These are phyloP conservation scores for Cryptotermes secundus DNA, from an alignment of 1,140 invertebrate species.

Conservation along the genomic window DNA sequence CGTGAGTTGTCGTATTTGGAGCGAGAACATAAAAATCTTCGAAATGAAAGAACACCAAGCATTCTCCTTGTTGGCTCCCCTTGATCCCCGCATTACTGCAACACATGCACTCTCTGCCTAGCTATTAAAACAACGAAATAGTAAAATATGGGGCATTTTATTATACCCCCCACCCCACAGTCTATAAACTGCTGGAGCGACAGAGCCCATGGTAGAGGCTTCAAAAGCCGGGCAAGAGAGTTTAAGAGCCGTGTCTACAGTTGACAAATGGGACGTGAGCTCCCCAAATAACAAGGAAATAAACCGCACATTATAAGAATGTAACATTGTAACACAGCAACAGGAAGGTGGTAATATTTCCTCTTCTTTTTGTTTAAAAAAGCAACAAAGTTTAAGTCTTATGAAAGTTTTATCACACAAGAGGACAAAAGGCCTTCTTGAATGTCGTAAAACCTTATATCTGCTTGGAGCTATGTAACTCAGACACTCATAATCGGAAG, in stretches of 20 bases:
- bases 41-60: not conserved
- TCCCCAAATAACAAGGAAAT: conserved; percentile 26
- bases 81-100: not conserved
- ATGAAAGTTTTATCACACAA: conserved; percentile 21
- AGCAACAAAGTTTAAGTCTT: conserved; percentile 6
- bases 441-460: conserved; percentile 26
- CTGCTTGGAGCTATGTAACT: not conserved
- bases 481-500: not conserved
- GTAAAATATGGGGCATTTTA: conserved; percentile 27
- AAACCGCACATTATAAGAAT: conserved; percentile 17
- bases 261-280: conserved; percentile 25
- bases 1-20: not conserved
- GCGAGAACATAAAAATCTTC: not conserved
- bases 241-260: not conserved
- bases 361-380: not conserved
- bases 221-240: not conserved
- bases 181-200: not conserved
- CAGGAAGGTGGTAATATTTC: not conserved
- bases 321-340: not conserved
- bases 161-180: not conserved
- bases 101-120: conserved; percentile 8
- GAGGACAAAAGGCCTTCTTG: conserved; percentile 24
- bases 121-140: conserved; percentile 28
- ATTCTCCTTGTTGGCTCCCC: no score
- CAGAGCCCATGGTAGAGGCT: not conserved